Evolutionary conservation across 2,797 vertebrate genomes (phyloP), one percentile per base, ranked within the genome.

Genomic region (Vipera latastei): DNA sequence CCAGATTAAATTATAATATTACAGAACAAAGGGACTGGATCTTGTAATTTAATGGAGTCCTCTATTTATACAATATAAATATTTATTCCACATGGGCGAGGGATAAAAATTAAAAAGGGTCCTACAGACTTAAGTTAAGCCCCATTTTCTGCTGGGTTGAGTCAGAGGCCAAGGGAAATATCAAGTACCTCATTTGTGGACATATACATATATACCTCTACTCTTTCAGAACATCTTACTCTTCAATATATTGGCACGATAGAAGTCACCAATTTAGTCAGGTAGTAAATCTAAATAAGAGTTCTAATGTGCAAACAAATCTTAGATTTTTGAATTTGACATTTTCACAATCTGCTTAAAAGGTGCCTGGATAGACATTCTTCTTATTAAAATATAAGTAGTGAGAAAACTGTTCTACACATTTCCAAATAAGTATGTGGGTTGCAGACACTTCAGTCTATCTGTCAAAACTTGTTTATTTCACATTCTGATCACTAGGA

Each of bases 251-350:
- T 26, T n/a, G 48, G 69, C 32, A 89, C 56, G 53, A 85, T 73
- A 93, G 92, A 92, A 93, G 6, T 0, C 38, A 86, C 55, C 92
- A 93, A 53, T 0, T 57, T 93, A 83, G 89, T 44, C 13, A 60
- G 92, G 93, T 57, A 28, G 59, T 60, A 88, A 78, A 88, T 93
- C 38, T 1, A 59, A 38, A 59, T 93, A 89, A 83, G 90, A 94
- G 92, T 88, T n/a, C 91, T 11, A 13, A 0, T 0, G 7, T 57
- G 90, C 2, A 89, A 94, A 91, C 22, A 6, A 11, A 86, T 25
- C 63, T 93, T 94, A 28, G 78, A 53, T 53, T 2, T 5, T 94
- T 88, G 61, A 92, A n/a, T 61, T 48, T 73, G 91, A 94, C 51
- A 91, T 73, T 69, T 92, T 87, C 56, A n/a, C 1, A 26, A 57